These are phyloP conservation scores for Miltochrista miniata DNA, from an alignment of 2,888 invertebrate genomes.

Conservation along the genomic window DNA sequence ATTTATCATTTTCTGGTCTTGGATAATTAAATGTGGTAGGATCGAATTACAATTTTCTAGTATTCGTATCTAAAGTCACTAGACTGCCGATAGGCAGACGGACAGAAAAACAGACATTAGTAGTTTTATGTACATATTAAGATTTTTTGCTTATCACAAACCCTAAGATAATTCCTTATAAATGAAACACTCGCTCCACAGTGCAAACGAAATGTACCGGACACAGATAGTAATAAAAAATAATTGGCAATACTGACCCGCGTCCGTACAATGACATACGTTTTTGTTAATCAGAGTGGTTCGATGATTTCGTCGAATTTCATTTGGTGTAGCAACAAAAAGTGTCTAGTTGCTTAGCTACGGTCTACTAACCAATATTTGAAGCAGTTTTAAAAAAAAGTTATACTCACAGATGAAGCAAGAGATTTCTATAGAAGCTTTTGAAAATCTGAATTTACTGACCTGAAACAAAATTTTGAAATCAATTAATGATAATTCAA, in stretches of 20 bases:
- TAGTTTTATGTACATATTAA: too few species aligned
- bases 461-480: conserved; percentile 44
- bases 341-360: conserved; percentile 15
- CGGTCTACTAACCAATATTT: conserved; percentile 31
- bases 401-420: conserved; percentile 28
- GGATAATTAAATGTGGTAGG: too few species aligned
- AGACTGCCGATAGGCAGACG: too few species aligned
- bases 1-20: too few species aligned
- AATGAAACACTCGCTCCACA: too few species aligned
- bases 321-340: conserved; percentile 36
- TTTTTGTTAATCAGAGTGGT: conserved; percentile 41
- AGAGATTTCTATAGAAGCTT: conserved; percentile 11
- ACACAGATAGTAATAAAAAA: conserved; percentile 25
- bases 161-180: too few species aligned
- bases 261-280: conserved; percentile 34
- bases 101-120: too few species aligned
- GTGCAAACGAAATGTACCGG: conserved; percentile 22
- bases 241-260: conserved; percentile 16
- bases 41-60: too few species aligned
- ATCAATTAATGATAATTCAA: not conserved
- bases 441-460: conserved; percentile 31
- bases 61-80: too few species aligned
- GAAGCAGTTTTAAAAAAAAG: conserved; percentile 33
- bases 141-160: too few species aligned
- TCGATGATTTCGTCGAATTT: conserved; percentile 33